Percentiles rank a stretch among this genome's conserved stretches.
These are phyloP conservation scores for Stenurella melanura DNA, from an alignment of 2,888 invertebrate genomes.

Conservation along the genomic window DNA sequence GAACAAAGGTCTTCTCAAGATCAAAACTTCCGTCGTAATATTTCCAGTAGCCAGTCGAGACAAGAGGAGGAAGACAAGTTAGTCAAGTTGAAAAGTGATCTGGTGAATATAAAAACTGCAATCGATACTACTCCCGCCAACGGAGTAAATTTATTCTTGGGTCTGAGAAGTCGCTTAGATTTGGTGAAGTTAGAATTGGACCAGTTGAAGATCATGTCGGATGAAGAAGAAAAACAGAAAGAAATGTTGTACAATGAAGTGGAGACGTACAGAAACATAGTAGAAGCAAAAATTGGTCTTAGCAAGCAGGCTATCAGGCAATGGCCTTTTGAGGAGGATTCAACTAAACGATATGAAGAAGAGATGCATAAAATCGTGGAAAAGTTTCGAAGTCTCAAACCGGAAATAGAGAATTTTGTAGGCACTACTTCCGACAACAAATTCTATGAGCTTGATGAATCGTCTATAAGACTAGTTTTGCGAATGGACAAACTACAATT, in stretches of 20 bases:
- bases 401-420: conserved; percentile 54
- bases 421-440: conserved; percentile 53
- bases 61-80: conserved; percentile 48
- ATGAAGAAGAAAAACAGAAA: conserved; percentile 55
- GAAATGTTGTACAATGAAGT: conserved; percentile 55
- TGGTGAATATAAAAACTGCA: conserved; percentile 52
- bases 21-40: conserved; percentile 53
- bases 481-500: conserved; percentile 55
- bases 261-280: conserved; percentile 56
- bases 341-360: conserved; percentile 36
- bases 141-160: conserved; percentile 48
- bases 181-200: conserved; percentile 55
- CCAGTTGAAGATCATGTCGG: conserved; percentile 51
- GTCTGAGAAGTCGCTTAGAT: conserved; percentile 55
- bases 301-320: conserved; percentile 51
- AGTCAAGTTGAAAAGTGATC: conserved; percentile 51
- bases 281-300: conserved; percentile 57
- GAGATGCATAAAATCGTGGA: conserved; percentile 54
- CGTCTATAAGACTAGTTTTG: conserved; percentile 50
- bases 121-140: conserved; percentile 51
- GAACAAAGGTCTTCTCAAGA: conserved; percentile 58
- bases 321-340: conserved; percentile 50
- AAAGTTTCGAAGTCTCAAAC: conserved; percentile 48
- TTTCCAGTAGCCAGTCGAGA: conserved; percentile 11
- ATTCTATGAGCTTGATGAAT: conserved; percentile 57